Evolutionary conservation across 64 coral and sea anemone genomes (phyloP), one percentile per base, ranked within the genome.

Genomic region (Trachythela sp.): DNA sequence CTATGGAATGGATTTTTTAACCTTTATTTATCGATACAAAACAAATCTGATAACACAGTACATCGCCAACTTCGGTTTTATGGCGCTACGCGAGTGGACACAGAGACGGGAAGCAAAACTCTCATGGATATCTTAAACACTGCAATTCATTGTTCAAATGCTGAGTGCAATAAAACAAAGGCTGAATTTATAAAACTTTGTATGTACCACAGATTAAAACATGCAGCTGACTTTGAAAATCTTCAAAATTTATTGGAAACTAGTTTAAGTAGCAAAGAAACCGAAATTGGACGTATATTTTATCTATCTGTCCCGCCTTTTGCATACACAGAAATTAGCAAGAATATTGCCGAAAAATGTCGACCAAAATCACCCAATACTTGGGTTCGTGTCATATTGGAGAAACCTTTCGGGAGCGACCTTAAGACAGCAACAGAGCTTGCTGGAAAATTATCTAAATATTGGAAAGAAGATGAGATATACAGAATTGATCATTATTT

Each of bases 401-500:
- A 99, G 48, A 99, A 99, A 60, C 96, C 96, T 1, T 99, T 99
- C 87, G 96, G 96, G 8, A 90, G 87, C 51, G 91, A 99, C 39
- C 86, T 99, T 9, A 24, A 85, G 13, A 94, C 96, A 71, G 96
- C 96, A 13, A 35, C 86, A 52, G 37, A 89, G 49, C 77, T 99
- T 31, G 85, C 89, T 32, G 11, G 87, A 89, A 85, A 89, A 17
- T 32, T 99, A 48, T 6, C 50, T 8, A 40, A 92, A 15, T 91
- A 91, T 86, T 91, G 94, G 27, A 71, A 91, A 14, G 96, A 99
- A 70, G 89, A 92, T 14, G 96, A 99, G 84, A 93, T 99, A 11
- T 94, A 93, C 39, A 89, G 96, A 24, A 93, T 95, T 84, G 96
- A 99, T 45, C 96, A 99, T 59, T 99, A 99, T 41, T 37, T 99